Conservation (phyloP, 2,888 invertebrate species). For the Cataglyphis albicans region DNA sequence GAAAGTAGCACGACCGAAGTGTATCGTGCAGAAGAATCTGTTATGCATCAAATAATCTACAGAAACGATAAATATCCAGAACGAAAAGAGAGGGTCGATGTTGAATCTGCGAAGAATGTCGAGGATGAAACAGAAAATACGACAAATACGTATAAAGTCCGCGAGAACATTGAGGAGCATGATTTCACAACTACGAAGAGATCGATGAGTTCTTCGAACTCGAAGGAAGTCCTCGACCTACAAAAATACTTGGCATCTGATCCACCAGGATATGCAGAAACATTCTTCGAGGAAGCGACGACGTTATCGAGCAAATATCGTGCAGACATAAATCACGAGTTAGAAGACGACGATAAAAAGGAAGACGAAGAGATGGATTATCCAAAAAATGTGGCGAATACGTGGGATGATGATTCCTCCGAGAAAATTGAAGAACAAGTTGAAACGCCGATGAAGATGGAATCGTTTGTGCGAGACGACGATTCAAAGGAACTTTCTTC, state of each 20-base stretch:
- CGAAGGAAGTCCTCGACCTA: constrained; percentile 81
- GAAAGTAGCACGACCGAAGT: constrained; percentile 17
- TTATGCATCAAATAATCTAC: neutral
- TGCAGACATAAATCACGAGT: neutral
- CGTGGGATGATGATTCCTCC: constrained; percentile 48
- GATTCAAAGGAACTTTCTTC: constrained; percentile 46
- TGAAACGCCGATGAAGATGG: constrained; percentile 26
- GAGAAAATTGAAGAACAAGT: constrained; percentile 44
- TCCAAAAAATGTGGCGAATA: neutral
- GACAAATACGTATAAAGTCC: constrained; percentile 65
- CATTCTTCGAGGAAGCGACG: constrained; percentile 60
- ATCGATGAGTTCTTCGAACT: neutral
- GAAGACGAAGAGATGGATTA: constrained; percentile 42
- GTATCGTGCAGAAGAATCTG: constrained; percentile 26
- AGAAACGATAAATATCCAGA: constrained; percentile 3
- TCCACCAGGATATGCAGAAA: constrained; percentile 70
- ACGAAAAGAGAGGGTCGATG: neutral
- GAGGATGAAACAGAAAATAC: constrained; percentile 15
- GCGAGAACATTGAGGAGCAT: constrained; percentile 68
- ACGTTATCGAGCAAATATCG: neutral
- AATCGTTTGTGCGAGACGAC: constrained; percentile 62
- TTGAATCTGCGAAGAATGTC: neutral
- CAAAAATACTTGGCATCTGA: constrained; percentile 72
- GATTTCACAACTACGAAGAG: constrained; percentile 1
- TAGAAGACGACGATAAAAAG: constrained; percentile 36